phyloP scores from a whole-genome alignment of 2,797 vertebrate genomes.

The Nyctalus aviator region DNA sequence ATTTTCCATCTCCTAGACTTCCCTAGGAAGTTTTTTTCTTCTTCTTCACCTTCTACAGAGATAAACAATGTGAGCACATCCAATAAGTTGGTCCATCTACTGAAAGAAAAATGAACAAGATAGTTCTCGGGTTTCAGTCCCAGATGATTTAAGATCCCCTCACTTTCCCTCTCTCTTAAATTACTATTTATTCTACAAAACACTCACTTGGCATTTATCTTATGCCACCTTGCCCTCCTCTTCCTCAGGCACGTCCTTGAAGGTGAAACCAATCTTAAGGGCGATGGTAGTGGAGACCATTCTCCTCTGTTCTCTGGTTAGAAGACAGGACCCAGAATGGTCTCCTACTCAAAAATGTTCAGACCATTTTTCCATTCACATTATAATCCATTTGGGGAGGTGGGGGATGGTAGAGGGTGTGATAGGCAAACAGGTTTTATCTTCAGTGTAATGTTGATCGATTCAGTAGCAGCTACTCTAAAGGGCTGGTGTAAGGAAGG shows the following conservation, averaged over 20 bases:
- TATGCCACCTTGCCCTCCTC: background rate
- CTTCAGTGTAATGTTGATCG: background rate
- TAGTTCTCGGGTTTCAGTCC: background rate
- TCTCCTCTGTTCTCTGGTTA: background rate
- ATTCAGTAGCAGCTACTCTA: background rate
- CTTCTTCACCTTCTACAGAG: constrained; percentile 6
- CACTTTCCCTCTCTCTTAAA: background rate
- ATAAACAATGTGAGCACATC: background rate
- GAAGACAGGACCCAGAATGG: background rate
- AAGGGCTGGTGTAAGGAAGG: background rate
- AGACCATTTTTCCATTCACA: background rate
- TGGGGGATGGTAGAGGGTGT: no score
- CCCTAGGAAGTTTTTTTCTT: background rate
- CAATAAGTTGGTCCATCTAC: background rate
- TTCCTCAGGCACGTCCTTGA: background rate
- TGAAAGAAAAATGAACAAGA: background rate
- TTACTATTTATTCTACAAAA: background rate
- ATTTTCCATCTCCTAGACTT: constrained; percentile 16
- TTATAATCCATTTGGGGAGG: background rate
- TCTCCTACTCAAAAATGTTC: background rate
- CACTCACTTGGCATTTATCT: background rate
- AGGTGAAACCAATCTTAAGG: background rate
- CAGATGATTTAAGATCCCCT: background rate
- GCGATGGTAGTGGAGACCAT: background rate
- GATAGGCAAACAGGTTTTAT: background rate